Conservation (phyloP, 2,888 invertebrate genomes). For the Parnassius orleans region DNA sequence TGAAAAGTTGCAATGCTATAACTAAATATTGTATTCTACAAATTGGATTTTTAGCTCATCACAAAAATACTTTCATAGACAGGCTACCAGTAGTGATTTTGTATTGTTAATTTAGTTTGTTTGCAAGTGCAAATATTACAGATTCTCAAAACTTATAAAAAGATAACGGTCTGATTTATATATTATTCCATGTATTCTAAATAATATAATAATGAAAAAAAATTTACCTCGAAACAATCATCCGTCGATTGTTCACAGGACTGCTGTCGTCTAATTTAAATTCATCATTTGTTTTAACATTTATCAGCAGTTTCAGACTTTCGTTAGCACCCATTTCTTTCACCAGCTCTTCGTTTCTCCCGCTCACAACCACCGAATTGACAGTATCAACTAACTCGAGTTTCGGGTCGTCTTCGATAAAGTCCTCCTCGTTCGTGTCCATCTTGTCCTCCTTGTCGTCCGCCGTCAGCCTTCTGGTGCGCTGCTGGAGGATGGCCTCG, state of each 20-base stretch:
- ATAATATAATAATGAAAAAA: background rate
- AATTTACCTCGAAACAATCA: background rate
- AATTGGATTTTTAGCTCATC: too few relatives aligned
- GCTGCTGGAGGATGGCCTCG: slow-evolving; percentile 57
- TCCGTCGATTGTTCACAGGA: background rate
- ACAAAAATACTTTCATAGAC: too few relatives aligned
- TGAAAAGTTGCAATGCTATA: too few relatives aligned
- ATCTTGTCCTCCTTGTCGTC: slow-evolving; percentile 31
- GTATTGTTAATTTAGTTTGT: too few relatives aligned
- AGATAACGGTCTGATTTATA: too few relatives aligned
- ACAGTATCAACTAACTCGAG: slow-evolving; percentile 33
- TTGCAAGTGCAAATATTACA: too few relatives aligned
- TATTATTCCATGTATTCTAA: too few relatives aligned
- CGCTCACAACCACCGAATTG: slow-evolving; percentile 28
- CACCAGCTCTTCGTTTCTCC: slow-evolving; percentile 2
- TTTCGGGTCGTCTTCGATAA: slow-evolving; percentile 14
- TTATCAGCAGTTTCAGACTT: slow-evolving; percentile 1
- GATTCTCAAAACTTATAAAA: too few relatives aligned
- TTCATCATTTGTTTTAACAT: too few relatives aligned
- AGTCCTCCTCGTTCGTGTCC: background rate
- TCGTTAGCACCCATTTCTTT: slow-evolving; percentile 1
- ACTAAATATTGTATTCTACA: too few relatives aligned
- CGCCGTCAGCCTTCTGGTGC: slow-evolving; percentile 33
- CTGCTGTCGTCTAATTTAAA: slow-evolving; percentile 11
- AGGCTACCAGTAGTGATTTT: too few relatives aligned